Base-by-base conservation (phyloP, 2,888 invertebrate genomes). In the Gasteruption jaculator region DNA sequence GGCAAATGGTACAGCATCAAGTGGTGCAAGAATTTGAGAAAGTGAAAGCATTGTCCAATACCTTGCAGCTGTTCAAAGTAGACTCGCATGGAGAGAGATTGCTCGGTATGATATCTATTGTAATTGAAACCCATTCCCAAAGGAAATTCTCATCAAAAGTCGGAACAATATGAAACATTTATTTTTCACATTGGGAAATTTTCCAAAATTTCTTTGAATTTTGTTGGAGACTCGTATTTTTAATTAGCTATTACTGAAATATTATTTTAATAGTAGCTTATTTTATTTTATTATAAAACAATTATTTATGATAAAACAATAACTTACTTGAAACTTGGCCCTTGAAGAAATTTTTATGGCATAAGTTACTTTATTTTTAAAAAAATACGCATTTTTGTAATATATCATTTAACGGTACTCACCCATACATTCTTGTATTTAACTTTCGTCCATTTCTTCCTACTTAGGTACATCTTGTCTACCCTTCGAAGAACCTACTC, bases 1-100 rank as follows among this genome's bases (percentile, higher is more conserved):
- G 93, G 93, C 89, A 86, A 68, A 80, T 89, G 79, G 91, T 93
- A 15, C 90, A 91, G 64, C 86, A 88, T 61, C 88, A 91, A 71
- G 85, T 96, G 63, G 85, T 81, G 29, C 80, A 84, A 42, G 96
- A 96, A 70, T 92, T 90, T 70, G 89, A 92, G 60, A 86, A 90
- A 71, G 82, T 96, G 32, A 94, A 93, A 71, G 83, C 85, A 48
- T 81, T 88, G 12, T 83, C 82, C 56, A 81, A 80, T 29, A 85
- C 86, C 2, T 71, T 92, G 48, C 82, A 85, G 60, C 78, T 86
- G 59, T 86, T 91, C 63, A 84, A 84, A 69, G 77, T 80, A 45
- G 86, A 84, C 52, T 77, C 81, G 1, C 82, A 66, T 68, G 76
- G 66, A 5, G 76, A 81, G 41, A 65, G 71, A 53, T 58, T 71